These are phyloP conservation scores for Lerista edwardsae DNA, from an alignment of 2,797 vertebrate species.

Conservation along the genomic window DNA sequence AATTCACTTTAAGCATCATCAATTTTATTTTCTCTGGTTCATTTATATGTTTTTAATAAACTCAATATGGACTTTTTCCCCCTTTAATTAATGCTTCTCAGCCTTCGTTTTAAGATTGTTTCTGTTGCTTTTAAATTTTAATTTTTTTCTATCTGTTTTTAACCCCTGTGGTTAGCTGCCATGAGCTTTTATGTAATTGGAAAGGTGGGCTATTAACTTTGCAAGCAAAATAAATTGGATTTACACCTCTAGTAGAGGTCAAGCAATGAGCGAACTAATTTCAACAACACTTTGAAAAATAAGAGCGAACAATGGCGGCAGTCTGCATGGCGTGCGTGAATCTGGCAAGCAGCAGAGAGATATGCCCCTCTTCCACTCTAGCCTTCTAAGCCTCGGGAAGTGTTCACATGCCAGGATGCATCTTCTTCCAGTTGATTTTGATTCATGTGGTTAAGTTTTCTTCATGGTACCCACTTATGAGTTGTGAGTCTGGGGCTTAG, in stretches of 20 bases:
- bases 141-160: too few relatives aligned
- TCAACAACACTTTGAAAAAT: background rate
- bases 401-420: background rate
- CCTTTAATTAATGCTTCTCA: too few relatives aligned
- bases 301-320: background rate
- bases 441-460: background rate
- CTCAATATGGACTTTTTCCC: background rate
- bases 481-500: background rate
- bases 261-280: background rate
- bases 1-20: background rate
- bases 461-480: background rate
- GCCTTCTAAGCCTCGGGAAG: background rate
- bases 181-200: too few relatives aligned
- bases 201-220: too few relatives aligned
- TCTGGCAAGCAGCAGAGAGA: background rate
- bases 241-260: background rate
- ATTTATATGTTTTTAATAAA: background rate
- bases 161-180: too few relatives aligned
- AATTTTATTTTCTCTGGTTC: background rate
- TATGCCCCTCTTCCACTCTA: background rate
- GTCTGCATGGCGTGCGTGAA: background rate
- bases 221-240: too few relatives aligned
- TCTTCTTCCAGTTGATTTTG: background rate
- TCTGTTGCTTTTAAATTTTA: too few relatives aligned
- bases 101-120: too few relatives aligned